phyloP scores from a whole-genome alignment of 2,888 invertebrate genomes.

The Brachycybe producta region DNA sequence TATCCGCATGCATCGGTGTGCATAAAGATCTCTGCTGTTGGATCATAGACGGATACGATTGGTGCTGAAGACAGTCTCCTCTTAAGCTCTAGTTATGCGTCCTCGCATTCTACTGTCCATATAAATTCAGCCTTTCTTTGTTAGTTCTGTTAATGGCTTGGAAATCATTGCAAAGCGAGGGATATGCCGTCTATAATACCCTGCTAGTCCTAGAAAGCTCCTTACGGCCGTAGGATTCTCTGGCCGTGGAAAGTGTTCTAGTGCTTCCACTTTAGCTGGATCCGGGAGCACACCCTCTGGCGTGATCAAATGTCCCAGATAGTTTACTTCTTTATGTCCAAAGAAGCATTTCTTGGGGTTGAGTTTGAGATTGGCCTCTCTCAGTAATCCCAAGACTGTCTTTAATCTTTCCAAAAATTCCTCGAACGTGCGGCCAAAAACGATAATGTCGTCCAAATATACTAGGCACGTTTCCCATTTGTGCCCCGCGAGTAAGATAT shows the following conservation, averaged over 20 bases:
- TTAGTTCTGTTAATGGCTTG: conserved; percentile 2
- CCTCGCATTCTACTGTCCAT: neutral
- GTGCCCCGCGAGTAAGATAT: conserved; percentile 21
- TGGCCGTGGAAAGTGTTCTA: neutral
- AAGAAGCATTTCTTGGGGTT: neutral
- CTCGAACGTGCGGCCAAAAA: neutral
- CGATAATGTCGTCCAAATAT: conserved; percentile 1
- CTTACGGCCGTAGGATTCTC: neutral
- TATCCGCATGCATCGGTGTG: too few species aligned
- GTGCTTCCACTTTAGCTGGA: neutral
- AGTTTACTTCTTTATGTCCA: neutral
- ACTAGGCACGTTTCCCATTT: neutral
- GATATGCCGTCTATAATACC: neutral
- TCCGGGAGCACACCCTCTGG: neutral
- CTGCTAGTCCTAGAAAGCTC: conserved; percentile 7
- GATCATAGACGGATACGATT: too few species aligned
- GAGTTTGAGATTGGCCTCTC: neutral
- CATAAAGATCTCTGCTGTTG: too few species aligned
- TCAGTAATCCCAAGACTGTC: neutral
- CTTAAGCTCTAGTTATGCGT: neutral
- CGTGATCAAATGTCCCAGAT: neutral
- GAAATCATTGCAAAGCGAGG: neutral
- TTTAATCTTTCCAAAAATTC: neutral
- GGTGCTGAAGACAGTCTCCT: too few species aligned
- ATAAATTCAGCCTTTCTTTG: neutral